Evolutionary conservation across 2,888 invertebrate genomes (phyloP).

Genomic region (Hypsopygia costalis): DNA sequence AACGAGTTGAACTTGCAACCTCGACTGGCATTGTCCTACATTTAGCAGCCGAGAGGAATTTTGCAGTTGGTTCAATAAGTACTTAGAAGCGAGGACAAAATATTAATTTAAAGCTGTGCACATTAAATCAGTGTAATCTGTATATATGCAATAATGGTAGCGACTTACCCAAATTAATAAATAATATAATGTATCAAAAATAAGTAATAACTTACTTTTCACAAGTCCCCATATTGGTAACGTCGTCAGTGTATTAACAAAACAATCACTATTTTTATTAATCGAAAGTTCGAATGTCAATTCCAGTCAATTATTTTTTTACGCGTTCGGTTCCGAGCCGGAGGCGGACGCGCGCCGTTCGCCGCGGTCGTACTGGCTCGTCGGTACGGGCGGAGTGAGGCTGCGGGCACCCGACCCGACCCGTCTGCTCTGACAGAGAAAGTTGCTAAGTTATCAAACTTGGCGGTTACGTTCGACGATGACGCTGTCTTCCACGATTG

Average conservation of each 20-base stretch:
- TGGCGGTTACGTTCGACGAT: conserved; percentile 73
- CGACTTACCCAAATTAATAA: too few species aligned
- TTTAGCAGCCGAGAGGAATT: conserved; percentile 45
- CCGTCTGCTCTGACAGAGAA: conserved; percentile 48
- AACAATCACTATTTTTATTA: conserved; percentile 35
- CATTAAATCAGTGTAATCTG: conserved; percentile 1
- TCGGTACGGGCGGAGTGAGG: conserved; percentile 51
- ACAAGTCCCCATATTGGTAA: conserved; percentile 58
- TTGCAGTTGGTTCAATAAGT: conserved; percentile 30
- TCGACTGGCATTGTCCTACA: conserved; percentile 60
- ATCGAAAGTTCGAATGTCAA: conserved; percentile 37
- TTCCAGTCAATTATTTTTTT: conserved; percentile 21
- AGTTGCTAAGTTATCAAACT: conserved; percentile 75
- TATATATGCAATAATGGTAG: too few species aligned
- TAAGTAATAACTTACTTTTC: conserved; percentile 52
- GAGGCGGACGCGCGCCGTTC: conserved; percentile 53
- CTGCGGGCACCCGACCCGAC: conserved; percentile 30
- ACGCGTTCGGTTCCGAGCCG: conserved; percentile 32
- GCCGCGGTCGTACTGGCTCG: conserved; percentile 59
- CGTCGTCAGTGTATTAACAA: conserved; percentile 43
- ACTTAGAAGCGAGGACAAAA: conserved; percentile 10
- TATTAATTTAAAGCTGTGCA: conserved; percentile 6
- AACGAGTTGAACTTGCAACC: conserved; percentile 29
- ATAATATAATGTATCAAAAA: background rate
- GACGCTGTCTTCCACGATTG: conserved; percentile 72